Base-by-base conservation (phyloP, 2,888 invertebrate genomes). In the Rhingia campestris region DNA sequence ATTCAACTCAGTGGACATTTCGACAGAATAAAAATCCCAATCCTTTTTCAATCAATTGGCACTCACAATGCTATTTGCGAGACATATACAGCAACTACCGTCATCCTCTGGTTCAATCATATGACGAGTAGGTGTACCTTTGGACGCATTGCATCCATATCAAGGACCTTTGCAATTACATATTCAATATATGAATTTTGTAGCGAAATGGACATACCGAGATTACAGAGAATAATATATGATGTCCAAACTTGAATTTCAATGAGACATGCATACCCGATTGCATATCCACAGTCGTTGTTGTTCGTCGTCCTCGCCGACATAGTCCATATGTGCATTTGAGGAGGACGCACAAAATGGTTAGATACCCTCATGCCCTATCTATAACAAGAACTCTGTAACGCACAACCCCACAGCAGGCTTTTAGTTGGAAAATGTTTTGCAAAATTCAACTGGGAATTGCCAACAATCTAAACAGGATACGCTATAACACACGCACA, bases 151-250 rank as follows among this genome's bases (percentile, higher is more conserved):
- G 49, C 30, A 56, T 67, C 82, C 74, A 41, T 81, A 81, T 84
- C 86, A 81, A 77, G 61, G 77, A 56, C 79, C 73, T 39, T 79
- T 12, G 63, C 82, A 86, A 87, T 87, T 87, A 87, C 86, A 86
- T 87, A 87, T 87, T 87, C 86, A 87, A 87, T 87, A 87, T 87
- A 87, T 87, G 86, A 87, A 87, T 87, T 87, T 86, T 86, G 86
- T 86, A 86, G 69, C 87, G 81, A 86, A 87, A 86, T 86, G 86
- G 86, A 86, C 87, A 82, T 80, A 77, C 86, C 82, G 87, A 87
- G 87, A 87, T 87, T 87, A 87, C 86, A 87, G 87, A 81, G 87
- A 87, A 87, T 87, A 87, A 87, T 87, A 87, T 86, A 87, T 87
- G 87, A 87, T 86, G 87, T 86, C 87, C 87, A 81, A 87, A 87